Conservation (phyloP, 2,797 vertebrate species). For the Phoxinus dragarum region DNA sequence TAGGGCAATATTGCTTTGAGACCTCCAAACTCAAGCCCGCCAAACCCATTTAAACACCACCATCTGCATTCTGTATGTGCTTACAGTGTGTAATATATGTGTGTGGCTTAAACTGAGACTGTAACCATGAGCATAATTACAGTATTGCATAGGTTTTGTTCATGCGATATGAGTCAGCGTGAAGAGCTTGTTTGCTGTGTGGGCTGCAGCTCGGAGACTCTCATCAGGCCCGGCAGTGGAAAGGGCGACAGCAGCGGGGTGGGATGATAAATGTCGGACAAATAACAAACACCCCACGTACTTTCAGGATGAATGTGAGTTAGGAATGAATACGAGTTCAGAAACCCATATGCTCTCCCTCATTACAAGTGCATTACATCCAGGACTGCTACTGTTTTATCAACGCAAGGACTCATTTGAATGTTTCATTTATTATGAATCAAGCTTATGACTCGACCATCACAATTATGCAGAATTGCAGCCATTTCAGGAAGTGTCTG, state of each 20-base stretch:
- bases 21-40: background rate
- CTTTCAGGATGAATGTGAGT: constrained; percentile 14
- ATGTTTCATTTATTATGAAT: constrained; percentile 19
- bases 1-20: background rate
- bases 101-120: background rate
- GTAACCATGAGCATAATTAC: background rate
- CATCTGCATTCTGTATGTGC: background rate
- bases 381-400: background rate
- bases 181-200: constrained; percentile 14
- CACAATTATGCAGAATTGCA: constrained; percentile 16
- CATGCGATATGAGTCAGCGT: background rate
- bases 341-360: background rate
- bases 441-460: background rate
- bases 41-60: background rate
- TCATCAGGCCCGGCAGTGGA: constrained; percentile 8
- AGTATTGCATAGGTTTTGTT: background rate
- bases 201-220: constrained; percentile 32
- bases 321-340: background rate
- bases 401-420: background rate
- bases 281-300: constrained; percentile 5
- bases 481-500: constrained; percentile 15
- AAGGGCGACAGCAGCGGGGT: constrained; percentile 11
- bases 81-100: background rate
- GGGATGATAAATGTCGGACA: constrained; percentile 10
- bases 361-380: constrained; percentile 5